These are phyloP conservation scores for Helicoverpa assulta DNA, from an alignment of 2,888 invertebrate species.

Conservation along the genomic window DNA sequence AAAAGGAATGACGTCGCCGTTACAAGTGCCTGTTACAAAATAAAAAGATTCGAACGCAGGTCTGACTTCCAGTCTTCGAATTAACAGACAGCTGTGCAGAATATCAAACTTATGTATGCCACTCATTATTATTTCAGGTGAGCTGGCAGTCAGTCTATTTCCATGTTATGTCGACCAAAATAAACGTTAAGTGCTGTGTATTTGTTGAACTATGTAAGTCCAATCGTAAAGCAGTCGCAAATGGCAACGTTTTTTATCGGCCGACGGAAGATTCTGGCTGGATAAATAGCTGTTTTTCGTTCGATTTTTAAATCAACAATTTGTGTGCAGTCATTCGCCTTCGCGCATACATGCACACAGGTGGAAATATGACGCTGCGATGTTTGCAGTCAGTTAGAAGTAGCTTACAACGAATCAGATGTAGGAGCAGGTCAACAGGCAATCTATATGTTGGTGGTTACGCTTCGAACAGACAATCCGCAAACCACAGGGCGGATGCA, in stretches of 20 bases:
- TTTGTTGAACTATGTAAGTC: slow-evolving; percentile 23
- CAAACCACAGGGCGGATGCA: slow-evolving; percentile 2
- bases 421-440: neutral
- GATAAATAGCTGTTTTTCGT: slow-evolving; percentile 5
- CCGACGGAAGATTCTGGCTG: neutral
- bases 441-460: slow-evolving; percentile 1
- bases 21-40: neutral
- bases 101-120: slow-evolving; percentile 20
- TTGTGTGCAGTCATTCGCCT: neutral
- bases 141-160: slow-evolving; percentile 16
- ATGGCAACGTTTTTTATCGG: slow-evolving; percentile 7
- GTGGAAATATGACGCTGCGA: neutral
- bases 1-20: too few species aligned
- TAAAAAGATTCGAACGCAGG: neutral
- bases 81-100: slow-evolving; percentile 7
- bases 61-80: neutral
- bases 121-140: slow-evolving; percentile 42
- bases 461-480: slow-evolving; percentile 9
- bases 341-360: neutral
- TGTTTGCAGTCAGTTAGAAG: neutral
- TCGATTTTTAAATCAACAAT: neutral
- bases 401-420: neutral
- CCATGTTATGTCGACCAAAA: slow-evolving; percentile 31
- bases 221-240: slow-evolving; percentile 11
- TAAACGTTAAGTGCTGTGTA: slow-evolving; percentile 30